Base-by-base conservation (phyloP, 2,888 invertebrate genomes). In the Embidobia sp. region DNA sequence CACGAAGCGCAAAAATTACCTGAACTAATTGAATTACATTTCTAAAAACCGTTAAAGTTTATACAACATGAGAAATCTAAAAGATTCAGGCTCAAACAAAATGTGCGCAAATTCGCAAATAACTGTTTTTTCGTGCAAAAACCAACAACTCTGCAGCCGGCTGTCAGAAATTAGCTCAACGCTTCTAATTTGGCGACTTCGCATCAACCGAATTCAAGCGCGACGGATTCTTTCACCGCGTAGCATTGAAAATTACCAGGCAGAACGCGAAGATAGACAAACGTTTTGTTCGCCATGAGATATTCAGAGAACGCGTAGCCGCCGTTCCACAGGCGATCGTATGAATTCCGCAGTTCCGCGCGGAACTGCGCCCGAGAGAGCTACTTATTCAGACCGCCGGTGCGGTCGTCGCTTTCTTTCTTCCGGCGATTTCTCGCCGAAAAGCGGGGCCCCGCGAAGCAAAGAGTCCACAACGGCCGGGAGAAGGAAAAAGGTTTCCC, bases 351-450 rank as follows among this genome's bases (percentile, higher is more conserved):
- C 59, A 18, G 11, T n/a, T n/a, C n/a, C n/a, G n/a, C n/a, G 49
- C 16, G 59, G 51, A 69, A 59, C 31, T 31, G 37, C 51, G 51
- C 42, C 57, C 61, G 53, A 19, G 59, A 69, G 69, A 73, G 74
- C 61, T 67, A 80, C 77, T 80, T 80, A 79, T 77, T 80, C 74
- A 72, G 69, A 70, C 67, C 63, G 78, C 73, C 73, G 59, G n/a
- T n/a, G n/a, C n/a, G n/a, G n/a, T n/a, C n/a, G n/a, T n/a, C n/a
- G 59, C 73, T 74, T 66, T 49, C 73, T 77, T 55, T 61, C 75
- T 42, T 51, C 35, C 13, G 35, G 7, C n/a, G n/a, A n/a, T n/a
- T n/a, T n/a, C n/a, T n/a, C 29, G 29, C 8, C n/a, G 5, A 2
- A 6, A 22, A 22, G 6, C 3, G 3, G 22, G 3, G 22, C 22